Conservation (phyloP, 2,797 vertebrate species). For the Phylloscopus collybita region DNA sequence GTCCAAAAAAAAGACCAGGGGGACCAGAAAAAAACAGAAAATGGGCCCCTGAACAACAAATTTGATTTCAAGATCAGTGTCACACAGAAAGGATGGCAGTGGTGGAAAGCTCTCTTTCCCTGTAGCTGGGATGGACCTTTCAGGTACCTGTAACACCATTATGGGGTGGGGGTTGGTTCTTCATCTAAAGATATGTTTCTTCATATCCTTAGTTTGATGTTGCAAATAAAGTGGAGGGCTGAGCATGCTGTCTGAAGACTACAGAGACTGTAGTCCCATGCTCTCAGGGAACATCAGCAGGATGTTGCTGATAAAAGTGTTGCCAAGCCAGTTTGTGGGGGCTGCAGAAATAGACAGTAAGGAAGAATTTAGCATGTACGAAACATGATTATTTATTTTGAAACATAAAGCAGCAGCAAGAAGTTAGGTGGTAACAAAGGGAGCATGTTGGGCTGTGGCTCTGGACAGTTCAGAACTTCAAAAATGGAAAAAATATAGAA, state of each 20-base stretch:
- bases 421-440: neutral
- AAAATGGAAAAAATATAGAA: neutral
- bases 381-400: neutral
- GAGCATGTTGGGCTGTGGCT: neutral
- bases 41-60: neutral
- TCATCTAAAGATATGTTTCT: neutral
- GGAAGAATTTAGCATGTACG: neutral
- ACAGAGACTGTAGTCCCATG: neutral
- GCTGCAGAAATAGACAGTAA: neutral
- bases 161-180: neutral
- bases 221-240: neutral
- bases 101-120: neutral
- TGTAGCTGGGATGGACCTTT: neutral
- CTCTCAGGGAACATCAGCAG: neutral
- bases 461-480: rapidly evolving
- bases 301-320: neutral
- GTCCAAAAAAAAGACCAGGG: neutral
- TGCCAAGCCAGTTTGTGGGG: neutral
- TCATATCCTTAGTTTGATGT: neutral
- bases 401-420: neutral
- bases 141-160: neutral
- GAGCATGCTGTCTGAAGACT: neutral
- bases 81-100: neutral
- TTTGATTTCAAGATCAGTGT: neutral
- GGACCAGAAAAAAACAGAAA: neutral